A percentile compares a stretch with the other conserved stretches of the same genome.
phyloP scores from a whole-genome alignment of 2,888 invertebrate species.

The Athrips mouffetella region DNA sequence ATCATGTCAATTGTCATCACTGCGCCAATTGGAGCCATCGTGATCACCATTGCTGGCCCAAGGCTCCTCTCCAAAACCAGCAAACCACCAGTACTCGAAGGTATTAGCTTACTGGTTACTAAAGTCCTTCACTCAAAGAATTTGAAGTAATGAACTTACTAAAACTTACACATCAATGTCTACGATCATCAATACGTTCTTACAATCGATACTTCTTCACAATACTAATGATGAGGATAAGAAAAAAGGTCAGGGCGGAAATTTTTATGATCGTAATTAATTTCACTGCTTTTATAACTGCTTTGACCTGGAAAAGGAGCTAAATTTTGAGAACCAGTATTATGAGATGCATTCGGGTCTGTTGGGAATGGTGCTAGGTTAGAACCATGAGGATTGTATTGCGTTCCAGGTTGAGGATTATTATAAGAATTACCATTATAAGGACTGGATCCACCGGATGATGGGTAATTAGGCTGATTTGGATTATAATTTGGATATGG shows the following conservation, averaged over 20 bases:
- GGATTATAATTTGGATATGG: background rate
- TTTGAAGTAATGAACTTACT: too few species aligned
- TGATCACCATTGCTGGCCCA: constrained; percentile 88
- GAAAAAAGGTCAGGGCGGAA: constrained; percentile 36
- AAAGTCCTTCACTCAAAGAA: too few species aligned
- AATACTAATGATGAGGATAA: constrained; percentile 23
- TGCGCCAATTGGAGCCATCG: constrained; percentile 89
- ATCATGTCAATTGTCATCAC: constrained; percentile 90
- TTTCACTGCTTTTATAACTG: constrained; percentile 25
- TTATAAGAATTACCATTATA: background rate
- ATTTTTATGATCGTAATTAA: constrained; percentile 34
- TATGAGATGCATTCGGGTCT: background rate
- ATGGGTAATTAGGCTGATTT: too few species aligned
- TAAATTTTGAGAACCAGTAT: background rate
- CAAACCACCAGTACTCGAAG: constrained; percentile 82
- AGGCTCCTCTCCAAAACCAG: constrained; percentile 87
- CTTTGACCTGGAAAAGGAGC: constrained; percentile 1
- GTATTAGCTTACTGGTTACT: too few species aligned
- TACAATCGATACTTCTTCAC: background rate
- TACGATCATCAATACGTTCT: too few species aligned
- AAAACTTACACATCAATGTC: too few species aligned
- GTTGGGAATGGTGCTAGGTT: constrained; percentile 14
- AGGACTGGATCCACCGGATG: background rate
- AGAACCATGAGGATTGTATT: constrained; percentile 14
- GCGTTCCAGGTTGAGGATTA: constrained; percentile 5